Base-by-base conservation (phyloP, 2,888 invertebrate species). In the Mantis religiosa region DNA sequence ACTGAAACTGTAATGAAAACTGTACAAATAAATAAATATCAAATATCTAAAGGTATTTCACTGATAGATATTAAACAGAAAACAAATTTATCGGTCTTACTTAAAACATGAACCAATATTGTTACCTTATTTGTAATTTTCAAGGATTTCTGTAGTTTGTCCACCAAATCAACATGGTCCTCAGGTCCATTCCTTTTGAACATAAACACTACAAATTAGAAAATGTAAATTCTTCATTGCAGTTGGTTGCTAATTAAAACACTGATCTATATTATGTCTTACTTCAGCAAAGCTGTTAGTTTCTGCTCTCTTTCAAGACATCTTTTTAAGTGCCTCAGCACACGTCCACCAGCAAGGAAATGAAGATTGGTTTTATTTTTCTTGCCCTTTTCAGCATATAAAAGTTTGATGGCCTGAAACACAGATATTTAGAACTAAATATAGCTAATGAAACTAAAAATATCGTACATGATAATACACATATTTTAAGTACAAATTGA, bases 261-360 rank as follows among this genome's bases (percentile, higher is more conserved):
- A 34, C 89, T 81, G 7, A 82, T 82, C 83, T 85, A 41, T 54
- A 54, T 2, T 14, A 20, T 85, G 84, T 93, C 95, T 94, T 94
- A 97, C 97, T 97, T 97, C 2, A 98, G 93, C 30, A 97, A 92
- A 7, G 92, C 93, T 82, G 96, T 97, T 27, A 98, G 92, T 89
- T 95, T 94, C 91, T 94, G 95, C 92, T 98, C 97, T 28, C 96
- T 94, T 20, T 95, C 93, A 88, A 96, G 93, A 93, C 95, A 95
- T 15, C 93, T 92, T 25, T 95, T 94, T 84, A 97, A 93, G 87
- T 95, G 95, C 83, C 94, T 94, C 0, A 95, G 92, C 0, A 97
- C 96, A 90, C 98, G 94, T 90, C 95, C 94, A 0, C 98, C 98
- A 2, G 96, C 96, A 7, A 97, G 92, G 93, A 98, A 98, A 91